Conservation (phyloP, 2,797 vertebrate species). For the Geotrypetes seraphini region DNA sequence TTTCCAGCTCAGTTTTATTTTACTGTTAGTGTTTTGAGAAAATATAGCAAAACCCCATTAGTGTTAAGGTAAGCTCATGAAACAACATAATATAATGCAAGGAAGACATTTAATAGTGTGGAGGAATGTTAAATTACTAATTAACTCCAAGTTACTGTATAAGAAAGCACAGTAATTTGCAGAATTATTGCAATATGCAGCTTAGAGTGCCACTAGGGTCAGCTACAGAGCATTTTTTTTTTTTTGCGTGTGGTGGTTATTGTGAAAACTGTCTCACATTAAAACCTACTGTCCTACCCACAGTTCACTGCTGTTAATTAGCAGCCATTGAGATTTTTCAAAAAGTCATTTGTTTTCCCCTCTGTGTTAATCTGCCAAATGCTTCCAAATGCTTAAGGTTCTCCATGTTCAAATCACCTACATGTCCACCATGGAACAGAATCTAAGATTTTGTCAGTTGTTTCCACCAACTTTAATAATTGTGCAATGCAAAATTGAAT, state of each 20-base stretch:
- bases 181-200: slow-evolving; percentile 68
- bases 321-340: slow-evolving; percentile 54
- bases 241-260: slow-evolving; percentile 45
- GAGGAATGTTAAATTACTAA: slow-evolving; percentile 77
- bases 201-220: slow-evolving; percentile 65
- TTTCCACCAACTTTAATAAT: slow-evolving; percentile 25
- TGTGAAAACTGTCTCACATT: slow-evolving; percentile 59
- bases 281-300: slow-evolving; percentile 62
- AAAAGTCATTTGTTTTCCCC: slow-evolving; percentile 52
- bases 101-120: slow-evolving; percentile 70
- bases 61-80: slow-evolving; percentile 74
- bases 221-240: slow-evolving; percentile 58
- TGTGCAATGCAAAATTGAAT: slow-evolving; percentile 14
- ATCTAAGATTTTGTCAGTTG: slow-evolving; percentile 10
- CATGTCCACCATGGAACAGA: slow-evolving; percentile 19
- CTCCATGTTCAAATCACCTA: slow-evolving; percentile 33
- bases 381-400: slow-evolving; percentile 54
- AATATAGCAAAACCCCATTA: slow-evolving; percentile 75
- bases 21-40: slow-evolving; percentile 71
- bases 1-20: slow-evolving; percentile 64
- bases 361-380: slow-evolving; percentile 56
- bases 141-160: slow-evolving; percentile 70
- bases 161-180: slow-evolving; percentile 71
- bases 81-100: slow-evolving; percentile 77
- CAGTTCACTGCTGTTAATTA: slow-evolving; percentile 69